phyloP scores from a whole-genome alignment of 2,888 invertebrate species.

The Hirtodrosophila cameraria region DNA sequence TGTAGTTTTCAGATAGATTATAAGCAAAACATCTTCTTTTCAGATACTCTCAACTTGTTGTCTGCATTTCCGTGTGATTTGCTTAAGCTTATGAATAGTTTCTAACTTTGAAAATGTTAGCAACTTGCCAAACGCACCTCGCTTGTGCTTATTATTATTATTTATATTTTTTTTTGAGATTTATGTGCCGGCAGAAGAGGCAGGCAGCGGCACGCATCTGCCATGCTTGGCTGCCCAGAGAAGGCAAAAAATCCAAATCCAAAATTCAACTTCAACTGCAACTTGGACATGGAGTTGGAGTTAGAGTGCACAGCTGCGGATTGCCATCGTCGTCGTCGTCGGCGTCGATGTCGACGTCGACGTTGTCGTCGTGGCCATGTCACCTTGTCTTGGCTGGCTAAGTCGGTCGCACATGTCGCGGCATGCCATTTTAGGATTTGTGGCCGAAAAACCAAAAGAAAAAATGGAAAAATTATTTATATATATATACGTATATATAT shows the following conservation, averaged over 20 bases:
- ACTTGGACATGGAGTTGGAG: constrained; percentile 36
- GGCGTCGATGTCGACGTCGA: constrained; percentile 17
- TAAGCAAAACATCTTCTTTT: too few relatives aligned
- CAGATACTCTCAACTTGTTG: too few relatives aligned
- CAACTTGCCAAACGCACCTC: constrained; percentile 32
- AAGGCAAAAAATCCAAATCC: constrained; percentile 11
- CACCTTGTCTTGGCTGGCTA: constrained; percentile 72
- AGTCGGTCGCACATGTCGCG: constrained; percentile 80
- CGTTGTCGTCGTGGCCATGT: constrained; percentile 56
- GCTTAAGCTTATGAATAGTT: too few relatives aligned
- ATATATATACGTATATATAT: constrained; percentile 18
- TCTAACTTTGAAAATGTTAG: background rate
- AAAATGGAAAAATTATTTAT: constrained; percentile 31
- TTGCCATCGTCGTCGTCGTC: constrained; percentile 21
- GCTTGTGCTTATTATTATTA: constrained; percentile 54
- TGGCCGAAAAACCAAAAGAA: constrained; percentile 58
- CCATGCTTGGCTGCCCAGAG: constrained; percentile 49
- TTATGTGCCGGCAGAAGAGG: constrained; percentile 53
- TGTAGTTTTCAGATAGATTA: too few relatives aligned
- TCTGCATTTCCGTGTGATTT: too few relatives aligned
- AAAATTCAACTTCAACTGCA: constrained; percentile 29
- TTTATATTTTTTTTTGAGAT: constrained; percentile 64
- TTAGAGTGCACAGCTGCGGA: constrained; percentile 53
- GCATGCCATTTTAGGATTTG: constrained; percentile 81
- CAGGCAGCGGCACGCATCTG: constrained; percentile 63